Conservation (phyloP, 2,888 invertebrate genomes). For the Tenthredo amoena region DNA sequence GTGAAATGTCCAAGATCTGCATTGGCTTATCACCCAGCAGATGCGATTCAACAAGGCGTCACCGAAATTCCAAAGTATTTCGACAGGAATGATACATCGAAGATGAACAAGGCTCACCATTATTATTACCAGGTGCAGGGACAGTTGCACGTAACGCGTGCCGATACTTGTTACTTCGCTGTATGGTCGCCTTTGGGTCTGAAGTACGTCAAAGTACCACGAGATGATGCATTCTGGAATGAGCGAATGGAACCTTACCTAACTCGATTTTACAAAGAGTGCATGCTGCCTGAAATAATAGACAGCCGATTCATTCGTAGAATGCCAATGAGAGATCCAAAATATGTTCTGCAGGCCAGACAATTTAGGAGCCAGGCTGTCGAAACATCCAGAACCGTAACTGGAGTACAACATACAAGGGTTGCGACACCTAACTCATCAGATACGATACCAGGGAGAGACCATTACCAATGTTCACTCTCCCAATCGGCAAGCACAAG, state of each 20-base stretch:
- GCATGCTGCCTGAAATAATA: slow-evolving; percentile 54
- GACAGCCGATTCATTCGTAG: slow-evolving; percentile 40
- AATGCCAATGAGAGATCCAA: slow-evolving; percentile 58
- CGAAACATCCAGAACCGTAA: background rate
- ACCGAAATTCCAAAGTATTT: slow-evolving; percentile 38
- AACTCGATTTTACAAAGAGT: slow-evolving; percentile 38
- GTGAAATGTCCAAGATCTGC: slow-evolving; percentile 43
- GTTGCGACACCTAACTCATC: too few relatives aligned
- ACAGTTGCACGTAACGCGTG: slow-evolving; percentile 50
- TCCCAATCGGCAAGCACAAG: too few relatives aligned
- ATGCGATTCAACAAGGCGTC: slow-evolving; percentile 49
- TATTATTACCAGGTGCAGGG: slow-evolving; percentile 56
- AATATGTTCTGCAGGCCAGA: slow-evolving; percentile 53
- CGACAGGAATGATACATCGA: background rate
- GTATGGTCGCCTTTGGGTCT: slow-evolving; percentile 42
- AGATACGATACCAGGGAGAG: too few relatives aligned
- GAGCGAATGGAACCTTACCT: slow-evolving; percentile 57
- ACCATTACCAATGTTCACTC: too few relatives aligned
- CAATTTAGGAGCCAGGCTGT: background rate
- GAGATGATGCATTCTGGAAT: slow-evolving; percentile 57
- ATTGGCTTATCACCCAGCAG: slow-evolving; percentile 37
- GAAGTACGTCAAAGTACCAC: slow-evolving; percentile 28
- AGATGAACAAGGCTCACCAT: slow-evolving; percentile 52
- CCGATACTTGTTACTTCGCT: slow-evolving; percentile 53
- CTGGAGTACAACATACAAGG: too few relatives aligned